A percentile compares a stretch with the other conserved stretches of the same genome.
Evolutionary conservation across 2,797 vertebrate species (phyloP).

Genomic region (Pempheris klunzingeri): DNA sequence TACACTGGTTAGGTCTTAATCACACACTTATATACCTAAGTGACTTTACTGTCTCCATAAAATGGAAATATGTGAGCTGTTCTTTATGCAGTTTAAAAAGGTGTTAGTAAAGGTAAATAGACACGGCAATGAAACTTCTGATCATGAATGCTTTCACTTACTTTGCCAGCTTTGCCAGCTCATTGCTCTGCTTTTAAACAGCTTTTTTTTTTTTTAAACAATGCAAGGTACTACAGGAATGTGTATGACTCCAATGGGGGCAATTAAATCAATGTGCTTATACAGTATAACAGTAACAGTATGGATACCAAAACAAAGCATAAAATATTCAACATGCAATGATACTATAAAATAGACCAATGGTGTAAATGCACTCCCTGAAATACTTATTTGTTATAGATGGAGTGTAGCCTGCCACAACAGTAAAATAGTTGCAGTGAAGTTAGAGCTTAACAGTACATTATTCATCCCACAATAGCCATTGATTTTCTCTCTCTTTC

Average conservation of each 20-base stretch:
- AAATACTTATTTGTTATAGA: conserved; percentile 34
- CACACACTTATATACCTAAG: conserved; percentile 65
- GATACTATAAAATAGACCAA: conserved; percentile 34
- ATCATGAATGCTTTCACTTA: conserved; percentile 56
- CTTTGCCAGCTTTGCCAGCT: conserved; percentile 50
- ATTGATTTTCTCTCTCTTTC: conserved; percentile 59
- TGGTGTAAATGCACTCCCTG: conserved; percentile 33
- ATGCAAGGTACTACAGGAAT: conserved; percentile 21
- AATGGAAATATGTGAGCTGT: conserved; percentile 60
- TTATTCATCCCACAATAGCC: conserved; percentile 61
- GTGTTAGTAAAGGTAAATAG: conserved; percentile 53
- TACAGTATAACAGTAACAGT: conserved; percentile 34
- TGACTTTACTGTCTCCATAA: conserved; percentile 72
- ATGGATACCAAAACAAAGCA: conserved; percentile 37
- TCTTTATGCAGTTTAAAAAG: conserved; percentile 61
- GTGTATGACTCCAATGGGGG: conserved; percentile 40
- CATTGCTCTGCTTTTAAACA: conserved; percentile 62
- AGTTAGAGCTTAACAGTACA: conserved; percentile 43
- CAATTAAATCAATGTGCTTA: conserved; percentile 51
- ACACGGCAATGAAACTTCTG: conserved; percentile 38
- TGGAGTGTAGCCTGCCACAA: conserved; percentile 29
- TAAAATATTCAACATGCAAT: conserved; percentile 49
- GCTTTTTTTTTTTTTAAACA: conserved; percentile 25
- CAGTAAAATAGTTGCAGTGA: conserved; percentile 46
- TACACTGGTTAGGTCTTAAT: conserved; percentile 59